Conservation (phyloP, 2,888 invertebrate species). For the Melangyna quadrimaculata region DNA sequence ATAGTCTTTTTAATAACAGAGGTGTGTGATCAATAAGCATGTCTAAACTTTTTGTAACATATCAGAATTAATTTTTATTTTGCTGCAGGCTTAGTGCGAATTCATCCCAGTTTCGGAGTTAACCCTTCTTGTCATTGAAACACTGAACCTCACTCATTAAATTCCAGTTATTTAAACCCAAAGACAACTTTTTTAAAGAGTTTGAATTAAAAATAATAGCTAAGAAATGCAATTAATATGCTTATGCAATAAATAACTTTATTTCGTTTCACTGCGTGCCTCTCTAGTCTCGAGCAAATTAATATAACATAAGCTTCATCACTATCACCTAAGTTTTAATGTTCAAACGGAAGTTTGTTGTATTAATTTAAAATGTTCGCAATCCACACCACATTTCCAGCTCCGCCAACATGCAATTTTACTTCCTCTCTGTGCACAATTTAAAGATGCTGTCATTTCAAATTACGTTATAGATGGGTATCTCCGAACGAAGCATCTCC, state of each 20-base stretch:
- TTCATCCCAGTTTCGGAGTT: no score
- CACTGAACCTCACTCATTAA: no score
- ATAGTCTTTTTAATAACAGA: no score
- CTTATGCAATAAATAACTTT: neutral
- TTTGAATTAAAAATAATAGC: no score
- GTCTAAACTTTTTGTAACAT: no score
- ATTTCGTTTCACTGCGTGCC: neutral
- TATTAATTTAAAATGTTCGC: conserved; percentile 10
- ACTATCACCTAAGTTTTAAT: neutral
- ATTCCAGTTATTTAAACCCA: no score
- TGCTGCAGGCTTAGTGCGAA: no score
- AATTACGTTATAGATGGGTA: conserved; percentile 38
- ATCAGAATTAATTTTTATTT: no score
- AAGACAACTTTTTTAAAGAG: no score
- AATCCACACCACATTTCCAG: conserved; percentile 36
- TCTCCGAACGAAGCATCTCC: neutral
- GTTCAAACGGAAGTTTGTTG: conserved; percentile 1
- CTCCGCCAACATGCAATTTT: conserved; percentile 19
- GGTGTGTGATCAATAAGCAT: no score
- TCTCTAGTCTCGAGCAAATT: neutral
- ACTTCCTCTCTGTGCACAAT: conserved; percentile 35
- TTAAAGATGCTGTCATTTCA: conserved; percentile 34
- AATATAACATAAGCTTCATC: neutral
- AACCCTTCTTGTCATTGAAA: no score
- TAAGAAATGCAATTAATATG: no score